Evolutionary conservation across 92 coral and sea anemone species (phyloP), one percentile per base, ranked within the genome.

Genomic region (Metridium senile): DNA sequence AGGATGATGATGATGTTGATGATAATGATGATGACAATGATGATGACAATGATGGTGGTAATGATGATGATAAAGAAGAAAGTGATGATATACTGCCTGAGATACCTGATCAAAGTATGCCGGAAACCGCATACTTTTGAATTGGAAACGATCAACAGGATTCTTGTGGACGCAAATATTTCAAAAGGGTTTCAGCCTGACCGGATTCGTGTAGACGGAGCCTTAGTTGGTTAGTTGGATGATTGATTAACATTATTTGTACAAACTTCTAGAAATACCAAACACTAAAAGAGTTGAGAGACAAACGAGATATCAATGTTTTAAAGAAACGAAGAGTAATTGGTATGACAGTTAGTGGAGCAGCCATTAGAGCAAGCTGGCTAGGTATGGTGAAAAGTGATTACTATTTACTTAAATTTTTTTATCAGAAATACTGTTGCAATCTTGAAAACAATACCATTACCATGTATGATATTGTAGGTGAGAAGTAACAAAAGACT

Each of bases 301-400:
- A 84, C 46, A 79, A 73, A 32, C 76, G 70, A 11, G 46, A 74
- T 11, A 82, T 91, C 30, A 80, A 88, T 11, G 58, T 87, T 29
- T 71, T 91, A 77, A 91, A 64, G 56, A 33, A 59, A 30, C 66
- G 76, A 29, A 53, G 75, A 9, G 86, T 91, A 6, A 84, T 91
- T 61, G 92, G 92, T 4, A 91, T 91, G 97, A 91, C 97, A 0
- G 89, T 91, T 20, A 88, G 87, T 26, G 97, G 92, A 28, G 97
- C 92, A 1, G 86, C 97, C 9, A 76, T 81, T 16, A 78, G 86
- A 72, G 89, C 89, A 18, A 76, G 82, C 58, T 52, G 90, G 59
- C 63, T 91, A 74, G 89, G 97, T 91, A 81, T 54, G 20, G 16
- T 16, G 59, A 54, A 9, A 54, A 6, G 3, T 54, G 17, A 9